phyloP scores from a whole-genome alignment of 2,888 invertebrate species.

The Acholoe squamosa region DNA sequence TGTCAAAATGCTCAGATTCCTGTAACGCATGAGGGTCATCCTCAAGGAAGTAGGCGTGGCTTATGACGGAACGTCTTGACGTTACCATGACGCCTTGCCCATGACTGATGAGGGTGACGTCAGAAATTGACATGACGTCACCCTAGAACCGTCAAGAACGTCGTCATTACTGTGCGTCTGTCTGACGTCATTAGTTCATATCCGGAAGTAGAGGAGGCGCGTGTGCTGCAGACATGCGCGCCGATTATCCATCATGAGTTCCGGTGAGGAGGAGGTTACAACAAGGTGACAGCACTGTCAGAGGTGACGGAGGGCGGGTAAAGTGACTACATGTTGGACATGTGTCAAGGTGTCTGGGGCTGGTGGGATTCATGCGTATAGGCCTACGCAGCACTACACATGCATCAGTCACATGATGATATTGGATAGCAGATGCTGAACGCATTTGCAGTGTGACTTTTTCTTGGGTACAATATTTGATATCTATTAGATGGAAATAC shows the following conservation, averaged over 20 bases:
- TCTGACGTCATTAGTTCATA: slow-evolving; percentile 13
- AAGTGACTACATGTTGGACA: neutral
- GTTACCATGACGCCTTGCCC: neutral
- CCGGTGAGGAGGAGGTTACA: neutral
- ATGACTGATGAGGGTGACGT: slow-evolving; percentile 27
- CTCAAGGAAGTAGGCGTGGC: neutral
- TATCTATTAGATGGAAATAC: too few relatives aligned
- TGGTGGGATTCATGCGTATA: neutral
- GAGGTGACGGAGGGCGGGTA: neutral
- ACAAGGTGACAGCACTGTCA: slow-evolving; percentile 27
- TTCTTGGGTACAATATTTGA: too few relatives aligned
- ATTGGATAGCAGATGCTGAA: too few relatives aligned
- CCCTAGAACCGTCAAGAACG: slow-evolving; percentile 26
- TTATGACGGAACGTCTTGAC: neutral
- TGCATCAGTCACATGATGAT: too few relatives aligned
- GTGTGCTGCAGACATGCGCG: slow-evolving; percentile 24
- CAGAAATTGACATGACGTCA: slow-evolving; percentile 21
- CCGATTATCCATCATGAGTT: slow-evolving; percentile 36
- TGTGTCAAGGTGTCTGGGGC: neutral
- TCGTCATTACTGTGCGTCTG: slow-evolving; percentile 18
- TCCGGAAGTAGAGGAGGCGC: slow-evolving; percentile 30
- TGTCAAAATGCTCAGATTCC: neutral
- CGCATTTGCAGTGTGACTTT: too few relatives aligned
- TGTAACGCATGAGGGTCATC: neutral
- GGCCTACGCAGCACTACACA: too few relatives aligned